Evolutionary conservation across 2,113 vertebrate species (phyloP), one percentile per base, ranked within the genome.

Genomic region (Ceyx melanurus): DNA sequence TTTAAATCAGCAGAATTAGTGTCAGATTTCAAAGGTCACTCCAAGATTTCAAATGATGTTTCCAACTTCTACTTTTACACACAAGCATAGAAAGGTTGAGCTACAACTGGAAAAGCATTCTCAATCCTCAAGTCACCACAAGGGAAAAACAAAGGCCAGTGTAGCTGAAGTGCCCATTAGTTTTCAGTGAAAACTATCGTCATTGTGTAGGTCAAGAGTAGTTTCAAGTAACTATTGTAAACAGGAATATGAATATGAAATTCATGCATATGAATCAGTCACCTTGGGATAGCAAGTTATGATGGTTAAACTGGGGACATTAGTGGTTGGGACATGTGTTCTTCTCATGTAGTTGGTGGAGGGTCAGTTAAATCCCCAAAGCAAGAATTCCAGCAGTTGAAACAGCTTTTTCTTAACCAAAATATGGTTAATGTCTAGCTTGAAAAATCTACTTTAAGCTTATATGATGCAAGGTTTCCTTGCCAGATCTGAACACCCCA

Each of bases 241-340:
- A 51, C 11, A 37, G 23, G 23, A 73, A 94, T 37, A 37, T 10
- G 37, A 37, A 37, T 37, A 37, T 37, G 37, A 71, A 85, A 71
- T 29, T 6, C 37, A 37, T 76, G 21, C n/a, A 48, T 80, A 62
- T 12, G 7, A 61, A 83, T 23, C 22, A 72, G 15, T 35, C 29
- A 77, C 19, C 5, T 29, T 33, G 33, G 18, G 7, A 16, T 16
- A 74, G 72, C 23, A 83, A 46, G 60, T 35, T 73, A 54, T 7
- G 4, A 1, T 40, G 40, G 22, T 82, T 48, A 57, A 48, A 21
- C 4, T 13, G 11, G 10, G 82, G 61, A 53, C 15, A 62, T 31
- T 53, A 53, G 14, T 70, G 31, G 9, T 3, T 60, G 23, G 22
- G 26, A 73, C 40, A 45, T 0, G 0, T 3, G 10, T 60, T 62